Percentiles rank a stretch among this genome's conserved stretches.
Conservation (phyloP, 2,888 invertebrate species). For the Erebia palarica region DNA sequence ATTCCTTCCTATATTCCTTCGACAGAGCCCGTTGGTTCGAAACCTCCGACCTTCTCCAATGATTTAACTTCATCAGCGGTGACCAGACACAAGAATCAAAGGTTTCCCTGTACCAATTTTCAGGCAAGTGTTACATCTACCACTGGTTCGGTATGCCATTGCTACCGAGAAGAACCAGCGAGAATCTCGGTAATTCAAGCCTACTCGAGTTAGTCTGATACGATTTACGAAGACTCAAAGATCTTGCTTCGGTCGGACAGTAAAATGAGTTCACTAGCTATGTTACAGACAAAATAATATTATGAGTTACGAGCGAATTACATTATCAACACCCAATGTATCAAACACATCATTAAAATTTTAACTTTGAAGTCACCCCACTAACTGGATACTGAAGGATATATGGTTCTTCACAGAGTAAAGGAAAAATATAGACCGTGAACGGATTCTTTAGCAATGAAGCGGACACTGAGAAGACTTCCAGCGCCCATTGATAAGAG, state of each 20-base stretch:
- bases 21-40: slow-evolving; percentile 84
- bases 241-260: no score
- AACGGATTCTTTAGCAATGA: neutral
- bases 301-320: neutral
- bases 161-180: no score
- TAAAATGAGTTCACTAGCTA: no score
- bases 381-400: neutral
- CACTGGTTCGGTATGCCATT: no score
- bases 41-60: slow-evolving; percentile 83
- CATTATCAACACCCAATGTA: slow-evolving; percentile 11
- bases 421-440: neutral
- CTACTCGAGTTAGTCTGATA: no score
- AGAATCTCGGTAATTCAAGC: no score
- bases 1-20: slow-evolving; percentile 55
- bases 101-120: slow-evolving; percentile 86
- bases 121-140: slow-evolving; percentile 85
- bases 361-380: slow-evolving; percentile 14
- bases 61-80: slow-evolving; percentile 84
- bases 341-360: slow-evolving; percentile 21
- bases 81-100: slow-evolving; percentile 81
- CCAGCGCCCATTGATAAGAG: no score
- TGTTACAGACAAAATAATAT: neutral
- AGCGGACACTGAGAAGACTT: neutral
- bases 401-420: neutral
- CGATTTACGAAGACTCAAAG: no score